Percentiles rank a stretch among this genome's conserved stretches.
Evolutionary conservation across 1,140 invertebrate species (phyloP).

Genomic region (Drosophila malerkotliana): DNA sequence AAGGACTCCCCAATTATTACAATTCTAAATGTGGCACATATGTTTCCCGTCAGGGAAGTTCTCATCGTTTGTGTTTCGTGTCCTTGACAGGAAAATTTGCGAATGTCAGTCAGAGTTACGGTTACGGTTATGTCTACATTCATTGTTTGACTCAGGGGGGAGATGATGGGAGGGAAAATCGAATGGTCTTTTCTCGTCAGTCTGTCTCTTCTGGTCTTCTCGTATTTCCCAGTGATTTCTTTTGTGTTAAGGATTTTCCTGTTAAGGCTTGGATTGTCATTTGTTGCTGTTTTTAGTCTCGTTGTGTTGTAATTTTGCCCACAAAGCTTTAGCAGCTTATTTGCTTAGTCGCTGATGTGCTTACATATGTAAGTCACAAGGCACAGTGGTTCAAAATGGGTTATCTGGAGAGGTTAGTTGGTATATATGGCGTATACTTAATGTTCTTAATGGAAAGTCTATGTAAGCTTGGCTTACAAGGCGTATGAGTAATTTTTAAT

Average conservation of each 20-base stretch:
- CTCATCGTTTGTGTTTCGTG: conserved; percentile 9
- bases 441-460: too few species aligned
- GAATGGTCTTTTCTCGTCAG: neutral
- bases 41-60: neutral
- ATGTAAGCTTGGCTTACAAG: too few species aligned
- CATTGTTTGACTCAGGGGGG: neutral
- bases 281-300: conserved; percentile 5
- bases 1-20: conserved; percentile 8
- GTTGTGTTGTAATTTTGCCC: conserved; percentile 31
- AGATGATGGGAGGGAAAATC: neutral
- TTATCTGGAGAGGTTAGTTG: neutral
- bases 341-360: conserved; percentile 36
- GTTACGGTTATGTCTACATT: conserved; percentile 1
- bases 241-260: neutral
- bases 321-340: conserved; percentile 40
- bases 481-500: too few species aligned
- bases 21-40: neutral
- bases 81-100: conserved; percentile 34
- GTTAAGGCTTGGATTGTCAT: conserved; percentile 36
- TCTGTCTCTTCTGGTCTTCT: neutral
- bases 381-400: neutral
- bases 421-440: neutral
- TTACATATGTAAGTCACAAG: conserved; percentile 29
- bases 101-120: conserved; percentile 14
- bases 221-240: neutral